phyloP scores from a whole-genome alignment of 2,797 vertebrate genomes.

The Diplodus puntazzo region DNA sequence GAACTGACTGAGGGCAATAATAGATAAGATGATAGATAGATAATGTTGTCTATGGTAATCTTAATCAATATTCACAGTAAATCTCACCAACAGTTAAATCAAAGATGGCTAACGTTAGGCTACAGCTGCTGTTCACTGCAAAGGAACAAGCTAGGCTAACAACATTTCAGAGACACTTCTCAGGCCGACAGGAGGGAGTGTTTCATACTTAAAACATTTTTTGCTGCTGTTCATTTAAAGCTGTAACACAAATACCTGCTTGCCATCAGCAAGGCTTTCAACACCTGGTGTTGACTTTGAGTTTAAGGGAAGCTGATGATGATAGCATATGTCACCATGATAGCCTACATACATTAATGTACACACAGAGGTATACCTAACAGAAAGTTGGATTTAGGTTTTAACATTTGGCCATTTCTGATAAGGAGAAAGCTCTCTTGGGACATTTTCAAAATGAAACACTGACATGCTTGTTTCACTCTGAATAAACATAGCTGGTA shows the following conservation, averaged over 20 bases:
- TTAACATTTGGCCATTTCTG: constrained; percentile 46
- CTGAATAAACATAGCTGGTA: constrained; percentile 70
- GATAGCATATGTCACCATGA: constrained; percentile 35
- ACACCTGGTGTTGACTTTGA: constrained; percentile 35
- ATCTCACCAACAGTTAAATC: background rate
- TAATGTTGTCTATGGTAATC: background rate
- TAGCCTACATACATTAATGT: constrained; percentile 9
- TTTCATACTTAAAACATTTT: constrained; percentile 10
- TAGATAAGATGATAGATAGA: too few relatives aligned
- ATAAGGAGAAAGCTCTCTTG: constrained; percentile 67
- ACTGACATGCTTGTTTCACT: constrained; percentile 78
- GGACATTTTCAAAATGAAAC: constrained; percentile 70
- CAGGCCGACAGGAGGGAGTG: background rate
- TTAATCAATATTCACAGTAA: background rate
- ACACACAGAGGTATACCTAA: constrained; percentile 18
- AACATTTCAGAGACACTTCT: constrained; percentile 12
- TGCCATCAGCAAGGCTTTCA: constrained; percentile 37
- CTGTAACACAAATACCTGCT: constrained; percentile 31
- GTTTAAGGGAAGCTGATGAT: constrained; percentile 36
- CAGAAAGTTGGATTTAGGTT: constrained; percentile 18
- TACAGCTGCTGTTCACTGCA: background rate
- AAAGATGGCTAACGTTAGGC: too few relatives aligned
- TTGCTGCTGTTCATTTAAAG: constrained; percentile 24
- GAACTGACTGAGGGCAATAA: background rate
- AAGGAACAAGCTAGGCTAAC: background rate